Evolutionary conservation across 2,797 vertebrate genomes (phyloP), one percentile per base, ranked within the genome.

Genomic region (Cottoperca gobio): DNA sequence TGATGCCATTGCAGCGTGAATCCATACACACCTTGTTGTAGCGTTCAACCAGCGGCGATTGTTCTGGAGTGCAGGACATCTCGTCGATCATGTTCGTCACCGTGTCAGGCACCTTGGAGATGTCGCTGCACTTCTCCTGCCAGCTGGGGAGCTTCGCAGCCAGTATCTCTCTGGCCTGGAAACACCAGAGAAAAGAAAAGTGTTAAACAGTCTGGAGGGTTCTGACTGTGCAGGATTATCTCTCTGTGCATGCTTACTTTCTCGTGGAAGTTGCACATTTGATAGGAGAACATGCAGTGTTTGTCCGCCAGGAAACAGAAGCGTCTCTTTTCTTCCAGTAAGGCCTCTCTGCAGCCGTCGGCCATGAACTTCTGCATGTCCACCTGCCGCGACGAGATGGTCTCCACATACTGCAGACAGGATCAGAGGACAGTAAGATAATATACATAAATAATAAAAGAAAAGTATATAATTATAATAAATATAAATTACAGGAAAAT

Each of bases 241-340:
- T 43, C 8, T 64, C 40, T 0, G 5, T 13, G 17, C 2, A 3
- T 1, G 39, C 86, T 84, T 75, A 99, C 98, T 94, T 97, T 97
- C 19, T 94, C 72, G 0, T 99, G 96, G 74, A 97, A 97, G 88
- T 88, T 89, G 64, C 94, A 90, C 12, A 97, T 91, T 57, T 97
- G 96, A 78, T 92, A 94, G 40, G 97, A 95, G 78, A 99, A 97
- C 92, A 89, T 94, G 89, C 97, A 99, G 91, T 99, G 98, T 76
- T 98, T 99, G 94, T 99, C 98, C 2, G 97, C 98, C 70, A 99
- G 95, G 74, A 99, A 99, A 70, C 98, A 99, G 93, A 99, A 99
- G 24, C 98, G 95, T 75, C 98, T 95, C 82, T 98, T 99, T 81
- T 99, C 98, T 72, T 99, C 98, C 35, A 99, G 94, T 1, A 99